Evolutionary conservation across 2,888 invertebrate genomes (phyloP).

Genomic region (Macroteleia sp.): DNA sequence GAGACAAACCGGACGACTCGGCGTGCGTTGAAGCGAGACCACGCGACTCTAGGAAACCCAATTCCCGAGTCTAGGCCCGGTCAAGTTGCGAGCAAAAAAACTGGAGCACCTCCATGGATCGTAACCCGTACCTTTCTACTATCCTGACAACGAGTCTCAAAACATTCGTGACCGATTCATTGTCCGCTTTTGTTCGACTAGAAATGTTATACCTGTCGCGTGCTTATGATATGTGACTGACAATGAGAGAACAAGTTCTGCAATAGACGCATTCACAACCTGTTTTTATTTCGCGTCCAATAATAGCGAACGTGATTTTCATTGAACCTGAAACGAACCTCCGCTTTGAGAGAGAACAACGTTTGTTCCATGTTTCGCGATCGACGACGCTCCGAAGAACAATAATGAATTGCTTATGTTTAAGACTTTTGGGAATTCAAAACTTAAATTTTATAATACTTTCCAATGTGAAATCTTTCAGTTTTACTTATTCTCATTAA

Average conservation of each 20-base stretch:
- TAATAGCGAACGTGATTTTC: slow-evolving; percentile 52
- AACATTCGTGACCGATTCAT: slow-evolving; percentile 68
- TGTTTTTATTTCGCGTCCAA: slow-evolving; percentile 44
- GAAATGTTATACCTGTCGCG: slow-evolving; percentile 68
- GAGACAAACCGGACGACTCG: slow-evolving; percentile 12
- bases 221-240: slow-evolving; percentile 59
- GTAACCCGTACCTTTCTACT: slow-evolving; percentile 63
- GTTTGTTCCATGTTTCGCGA: neutral
- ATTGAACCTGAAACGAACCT: slow-evolving; percentile 24
- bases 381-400: no score
- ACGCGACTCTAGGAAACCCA: slow-evolving; percentile 60
- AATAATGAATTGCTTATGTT: no score
- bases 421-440: no score
- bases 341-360: neutral
- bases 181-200: slow-evolving; percentile 66
- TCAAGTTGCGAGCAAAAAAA: slow-evolving; percentile 63
- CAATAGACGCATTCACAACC: slow-evolving; percentile 49
- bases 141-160: slow-evolving; percentile 68
- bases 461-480: no score
- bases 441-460: no score
- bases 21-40: slow-evolving; percentile 22
- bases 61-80: slow-evolving; percentile 60
- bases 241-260: slow-evolving; percentile 51
- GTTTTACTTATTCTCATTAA: no score
- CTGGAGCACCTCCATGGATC: slow-evolving; percentile 63